Base-by-base conservation (phyloP, 1,140 invertebrate genomes). In the Drosophila mayri region DNA sequence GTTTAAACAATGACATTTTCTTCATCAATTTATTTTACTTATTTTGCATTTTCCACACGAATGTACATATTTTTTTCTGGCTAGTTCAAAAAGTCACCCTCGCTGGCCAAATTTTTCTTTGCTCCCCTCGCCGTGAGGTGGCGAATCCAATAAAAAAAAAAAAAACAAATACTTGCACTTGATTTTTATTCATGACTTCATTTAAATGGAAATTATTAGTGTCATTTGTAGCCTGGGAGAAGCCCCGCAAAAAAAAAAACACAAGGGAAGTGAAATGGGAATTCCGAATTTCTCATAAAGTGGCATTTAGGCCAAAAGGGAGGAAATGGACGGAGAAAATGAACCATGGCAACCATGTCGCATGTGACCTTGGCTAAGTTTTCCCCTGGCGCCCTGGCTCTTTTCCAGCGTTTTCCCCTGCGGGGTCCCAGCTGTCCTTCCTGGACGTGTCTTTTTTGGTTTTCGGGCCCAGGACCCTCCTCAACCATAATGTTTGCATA, bases 181-280 rank as follows among this genome's bases (percentile, higher is more conserved):
- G 57, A 67, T 77, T 84, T 70, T 78, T 87, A 87, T 87, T 88
- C 80, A 88, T 84, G 85, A 75, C 68, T 75, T 80, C 68, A 87
- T 87, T 87, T 88, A 88, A 88, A 87, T 88, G 80, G 85, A 87
- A 87, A 87, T 87, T 87, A 87, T 87, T 87, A 88, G 84, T 88
- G 84, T 88, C 77, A 87, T 87, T 87, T 87, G 84, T 84, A 84
- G 76, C 67, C 72, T 47, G 46, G 46, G 64, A 47, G 41, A 46
- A 30, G 30, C 40, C 22, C 38, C 18, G 20, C 28, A 52, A 52
- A 37, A 55, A 44, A 22, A 47, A 62, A 57, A 60, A 66, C 18
- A 35, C 9, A 28, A 11, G 40, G 67, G 59, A 63, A 77, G 47
- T 62, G 47, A 75, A 75, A 76, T 47, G 60, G 71, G 76, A 78